A percentile compares a stretch with the other conserved stretches of the same genome.
These are phyloP conservation scores for Lacerta viridis DNA, from an alignment of 2,797 vertebrate species.

Conservation along the genomic window DNA sequence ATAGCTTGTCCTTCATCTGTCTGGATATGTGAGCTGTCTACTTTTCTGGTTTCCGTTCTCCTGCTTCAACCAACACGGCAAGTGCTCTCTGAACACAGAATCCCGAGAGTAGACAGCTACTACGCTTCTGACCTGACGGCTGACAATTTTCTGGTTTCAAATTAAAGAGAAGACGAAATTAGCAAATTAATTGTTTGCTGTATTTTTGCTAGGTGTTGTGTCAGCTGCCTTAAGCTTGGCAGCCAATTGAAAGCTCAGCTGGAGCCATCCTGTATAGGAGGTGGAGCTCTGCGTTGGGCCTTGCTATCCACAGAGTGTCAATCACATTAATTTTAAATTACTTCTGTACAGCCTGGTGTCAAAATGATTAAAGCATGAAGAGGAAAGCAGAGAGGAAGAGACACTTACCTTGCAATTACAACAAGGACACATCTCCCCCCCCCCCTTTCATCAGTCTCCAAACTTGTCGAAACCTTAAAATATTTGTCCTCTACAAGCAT, in stretches of 20 bases:
- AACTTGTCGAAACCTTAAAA: slow-evolving; percentile 37
- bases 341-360: slow-evolving; percentile 91
- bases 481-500: background rate
- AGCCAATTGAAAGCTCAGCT: slow-evolving; percentile 80
- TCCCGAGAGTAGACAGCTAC: slow-evolving; percentile 64
- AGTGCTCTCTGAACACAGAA: background rate
- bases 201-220: slow-evolving; percentile 86
- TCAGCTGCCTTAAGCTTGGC: slow-evolving; percentile 85
- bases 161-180: slow-evolving; percentile 95
- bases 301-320: slow-evolving; percentile 86
- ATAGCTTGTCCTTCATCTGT: too few relatives aligned
- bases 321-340: slow-evolving; percentile 97
- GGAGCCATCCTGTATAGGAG: slow-evolving; percentile 66
- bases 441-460: slow-evolving; percentile 38
- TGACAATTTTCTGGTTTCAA: slow-evolving; percentile 93
- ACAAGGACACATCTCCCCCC: slow-evolving; percentile 71
- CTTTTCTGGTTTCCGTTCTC: background rate
- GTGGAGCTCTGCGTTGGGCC: slow-evolving; percentile 75
- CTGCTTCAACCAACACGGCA: background rate
- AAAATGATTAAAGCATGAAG: slow-evolving; percentile 92
- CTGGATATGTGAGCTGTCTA: background rate
- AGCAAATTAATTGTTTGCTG: slow-evolving; percentile 92
- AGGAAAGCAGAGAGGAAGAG: slow-evolving; percentile 74
- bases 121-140: slow-evolving; percentile 67
- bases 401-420: slow-evolving; percentile 76